Conservation (phyloP, 2,113 vertebrate genomes). For the Mesoclemmys tuberculata region DNA sequence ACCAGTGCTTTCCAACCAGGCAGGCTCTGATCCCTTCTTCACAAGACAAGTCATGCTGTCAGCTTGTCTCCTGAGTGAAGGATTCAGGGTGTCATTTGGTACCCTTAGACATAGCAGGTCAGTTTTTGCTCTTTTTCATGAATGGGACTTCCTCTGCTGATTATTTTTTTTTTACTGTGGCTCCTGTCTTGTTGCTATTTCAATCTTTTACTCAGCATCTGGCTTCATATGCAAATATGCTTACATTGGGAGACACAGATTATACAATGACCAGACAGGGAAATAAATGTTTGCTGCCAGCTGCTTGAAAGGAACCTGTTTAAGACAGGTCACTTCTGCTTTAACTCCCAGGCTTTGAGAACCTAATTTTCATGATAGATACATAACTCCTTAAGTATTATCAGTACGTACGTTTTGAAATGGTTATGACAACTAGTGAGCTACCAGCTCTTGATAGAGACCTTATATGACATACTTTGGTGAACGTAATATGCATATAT, state of each 20-base stretch:
- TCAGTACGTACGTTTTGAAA: background rate
- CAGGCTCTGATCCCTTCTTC: background rate
- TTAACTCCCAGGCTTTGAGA: background rate
- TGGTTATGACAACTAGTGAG: background rate
- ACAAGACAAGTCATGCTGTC: background rate
- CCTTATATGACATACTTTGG: background rate
- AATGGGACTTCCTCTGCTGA: background rate
- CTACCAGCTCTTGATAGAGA: background rate
- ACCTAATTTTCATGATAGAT: background rate
- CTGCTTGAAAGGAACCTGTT: background rate
- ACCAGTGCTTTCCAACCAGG: background rate
- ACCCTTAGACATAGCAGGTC: background rate
- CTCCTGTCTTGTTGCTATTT: background rate
- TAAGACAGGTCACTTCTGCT: background rate
- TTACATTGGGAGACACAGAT: too few relatives aligned
- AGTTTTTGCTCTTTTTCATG: background rate
- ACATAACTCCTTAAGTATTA: background rate
- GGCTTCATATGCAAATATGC: too few relatives aligned
- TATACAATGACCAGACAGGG: too few relatives aligned
- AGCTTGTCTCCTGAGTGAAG: background rate
- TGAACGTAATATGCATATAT: background rate
- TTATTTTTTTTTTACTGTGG: background rate
- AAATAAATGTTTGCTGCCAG: background rate
- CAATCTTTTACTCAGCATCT: too few relatives aligned
- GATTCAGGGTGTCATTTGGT: background rate